These are phyloP conservation scores for Drosophila quinaria DNA, from an alignment of 2,888 invertebrate genomes.

Conservation along the genomic window DNA sequence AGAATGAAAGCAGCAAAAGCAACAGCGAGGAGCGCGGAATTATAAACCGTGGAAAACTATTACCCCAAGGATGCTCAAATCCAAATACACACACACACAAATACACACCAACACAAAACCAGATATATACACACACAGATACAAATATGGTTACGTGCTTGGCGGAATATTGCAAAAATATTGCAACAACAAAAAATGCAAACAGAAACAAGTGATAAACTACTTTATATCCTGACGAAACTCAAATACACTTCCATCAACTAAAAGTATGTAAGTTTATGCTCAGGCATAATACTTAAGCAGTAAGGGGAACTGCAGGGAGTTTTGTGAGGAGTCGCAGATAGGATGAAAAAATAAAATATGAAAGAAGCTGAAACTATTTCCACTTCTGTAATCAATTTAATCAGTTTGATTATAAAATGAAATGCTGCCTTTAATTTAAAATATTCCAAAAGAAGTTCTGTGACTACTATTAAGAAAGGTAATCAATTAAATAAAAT, in stretches of 20 bases:
- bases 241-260: slow-evolving; percentile 33
- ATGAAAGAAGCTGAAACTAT: neutral
- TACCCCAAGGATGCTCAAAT: slow-evolving; percentile 81
- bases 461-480: neutral
- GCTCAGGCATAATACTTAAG: neutral
- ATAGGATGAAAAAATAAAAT: neutral
- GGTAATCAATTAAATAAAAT: no score
- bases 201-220: slow-evolving; percentile 30
- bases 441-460: no score
- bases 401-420: neutral
- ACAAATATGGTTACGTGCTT: slow-evolving; percentile 75
- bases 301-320: neutral
- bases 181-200: slow-evolving; percentile 59
- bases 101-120: slow-evolving; percentile 20
- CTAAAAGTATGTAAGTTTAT: neutral
- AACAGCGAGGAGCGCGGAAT: slow-evolving; percentile 71
- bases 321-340: neutral
- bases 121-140: slow-evolving; percentile 23
- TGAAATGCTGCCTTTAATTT: neutral
- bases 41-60: slow-evolving; percentile 82
- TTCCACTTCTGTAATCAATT: neutral
- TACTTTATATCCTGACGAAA: neutral
- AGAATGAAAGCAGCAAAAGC: slow-evolving; percentile 16
- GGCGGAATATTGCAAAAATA: slow-evolving; percentile 70
- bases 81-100: slow-evolving; percentile 57